phyloP scores from a whole-genome alignment of 1,140 invertebrate species.

The Carposina sasakii region DNA sequence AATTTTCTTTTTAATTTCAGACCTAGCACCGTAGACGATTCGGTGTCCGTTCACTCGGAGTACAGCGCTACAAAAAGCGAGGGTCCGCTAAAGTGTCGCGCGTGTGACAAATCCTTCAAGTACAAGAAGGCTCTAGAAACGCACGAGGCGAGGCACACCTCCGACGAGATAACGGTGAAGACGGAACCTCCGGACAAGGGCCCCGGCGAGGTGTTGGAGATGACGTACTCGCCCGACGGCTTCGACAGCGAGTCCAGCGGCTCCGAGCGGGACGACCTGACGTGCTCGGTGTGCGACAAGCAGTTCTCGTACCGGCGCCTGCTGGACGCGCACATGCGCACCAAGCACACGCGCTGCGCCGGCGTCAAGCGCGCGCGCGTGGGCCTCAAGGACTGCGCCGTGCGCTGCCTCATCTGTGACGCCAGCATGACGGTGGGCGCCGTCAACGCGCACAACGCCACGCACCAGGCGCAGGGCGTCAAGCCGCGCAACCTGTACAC shows the following conservation, averaged over 20 bases:
- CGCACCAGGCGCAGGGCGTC: slow-evolving; percentile 55
- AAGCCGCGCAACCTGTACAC: slow-evolving; percentile 65
- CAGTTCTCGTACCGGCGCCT: slow-evolving; percentile 57
- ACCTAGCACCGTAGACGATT: slow-evolving; percentile 41
- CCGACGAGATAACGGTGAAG: slow-evolving; percentile 33
- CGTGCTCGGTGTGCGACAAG: slow-evolving; percentile 63
- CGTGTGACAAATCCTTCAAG: slow-evolving; percentile 57
- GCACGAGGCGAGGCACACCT: slow-evolving; percentile 40
- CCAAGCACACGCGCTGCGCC: slow-evolving; percentile 54
- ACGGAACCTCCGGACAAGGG: slow-evolving; percentile 33
- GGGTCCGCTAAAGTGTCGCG: slow-evolving; percentile 42
- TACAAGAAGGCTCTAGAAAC: slow-evolving; percentile 54
- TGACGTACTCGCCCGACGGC: slow-evolving; percentile 1
- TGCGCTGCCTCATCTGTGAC: slow-evolving; percentile 63
- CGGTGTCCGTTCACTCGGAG: slow-evolving; percentile 39
- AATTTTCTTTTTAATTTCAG: slow-evolving; percentile 30
- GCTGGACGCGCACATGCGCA: slow-evolving; percentile 47
- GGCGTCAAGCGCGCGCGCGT: slow-evolving; percentile 56
- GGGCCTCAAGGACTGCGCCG: slow-evolving; percentile 53
- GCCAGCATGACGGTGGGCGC: slow-evolving; percentile 58
- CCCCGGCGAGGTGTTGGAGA: slow-evolving; percentile 17
- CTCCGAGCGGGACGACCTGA: slow-evolving; percentile 47
- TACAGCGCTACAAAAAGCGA: slow-evolving; percentile 22
- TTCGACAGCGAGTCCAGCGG: slow-evolving; percentile 46
- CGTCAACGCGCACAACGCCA: slow-evolving; percentile 61